A percentile compares a stretch with the other conserved stretches of the same genome.
These are phyloP conservation scores for Polydrusus pterygomalis DNA, from an alignment of 2,888 invertebrate species.

Conservation along the genomic window DNA sequence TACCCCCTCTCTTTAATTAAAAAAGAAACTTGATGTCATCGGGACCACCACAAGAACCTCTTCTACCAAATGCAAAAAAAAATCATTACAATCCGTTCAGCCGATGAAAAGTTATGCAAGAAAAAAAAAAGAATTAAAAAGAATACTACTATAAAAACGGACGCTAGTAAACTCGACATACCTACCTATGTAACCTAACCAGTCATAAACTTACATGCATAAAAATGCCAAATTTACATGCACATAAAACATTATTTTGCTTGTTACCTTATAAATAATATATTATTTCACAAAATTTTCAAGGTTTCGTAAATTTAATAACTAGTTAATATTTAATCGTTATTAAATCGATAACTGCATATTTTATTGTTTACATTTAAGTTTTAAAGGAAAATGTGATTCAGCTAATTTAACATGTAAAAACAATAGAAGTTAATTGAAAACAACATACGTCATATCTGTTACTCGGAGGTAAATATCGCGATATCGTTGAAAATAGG, in stretches of 20 bases:
- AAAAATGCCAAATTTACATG: no score
- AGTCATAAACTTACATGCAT: background rate
- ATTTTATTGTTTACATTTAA: constrained; percentile 23
- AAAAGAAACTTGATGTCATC: no score
- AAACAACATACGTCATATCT: constrained; percentile 24
- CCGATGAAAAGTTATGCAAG: no score
- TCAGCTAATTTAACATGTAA: constrained; percentile 34
- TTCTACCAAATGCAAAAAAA: no score
- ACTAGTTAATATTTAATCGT: background rate
- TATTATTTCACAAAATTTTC: constrained; percentile 11
- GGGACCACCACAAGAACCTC: no score
- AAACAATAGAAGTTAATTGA: constrained; percentile 21
- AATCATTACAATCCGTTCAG: no score
- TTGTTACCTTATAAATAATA: background rate
- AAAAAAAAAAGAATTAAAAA: background rate
- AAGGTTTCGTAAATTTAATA: background rate
- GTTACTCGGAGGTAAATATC: constrained; percentile 20
- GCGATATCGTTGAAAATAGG: constrained; percentile 8
- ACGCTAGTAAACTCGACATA: no score
- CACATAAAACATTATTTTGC: background rate
- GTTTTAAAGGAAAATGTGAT: constrained; percentile 23
- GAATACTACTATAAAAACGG: no score
- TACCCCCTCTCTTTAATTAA: no score
- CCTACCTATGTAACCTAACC: background rate
- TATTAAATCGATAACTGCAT: constrained; percentile 5